Percentiles rank a stretch among this genome's conserved stretches.
Evolutionary conservation across 2,113 vertebrate species (phyloP).

Genomic region (Aspiorhynchus laticeps): DNA sequence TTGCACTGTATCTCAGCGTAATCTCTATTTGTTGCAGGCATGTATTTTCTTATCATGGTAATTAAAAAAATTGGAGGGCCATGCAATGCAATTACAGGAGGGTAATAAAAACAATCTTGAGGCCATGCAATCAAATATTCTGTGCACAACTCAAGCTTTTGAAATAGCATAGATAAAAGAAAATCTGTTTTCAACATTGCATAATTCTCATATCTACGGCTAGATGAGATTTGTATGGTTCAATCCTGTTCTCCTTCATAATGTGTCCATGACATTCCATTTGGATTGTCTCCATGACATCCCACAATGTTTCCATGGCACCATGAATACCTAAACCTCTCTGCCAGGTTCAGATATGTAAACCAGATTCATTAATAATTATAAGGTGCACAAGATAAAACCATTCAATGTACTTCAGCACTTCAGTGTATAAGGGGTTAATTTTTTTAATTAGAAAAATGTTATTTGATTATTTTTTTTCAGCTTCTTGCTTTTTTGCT

Average conservation of each 20-base stretch:
- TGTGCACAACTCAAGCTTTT: background rate
- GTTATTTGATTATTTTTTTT: background rate
- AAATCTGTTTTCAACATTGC: background rate
- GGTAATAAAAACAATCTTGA: background rate
- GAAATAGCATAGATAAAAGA: background rate
- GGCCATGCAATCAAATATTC: background rate
- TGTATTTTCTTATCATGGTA: background rate
- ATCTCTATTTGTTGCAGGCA: constrained; percentile 1
- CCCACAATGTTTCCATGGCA: constrained; percentile 41
- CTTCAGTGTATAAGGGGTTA: background rate
- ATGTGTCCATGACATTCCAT: constrained; percentile 40
- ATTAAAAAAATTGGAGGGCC: background rate
- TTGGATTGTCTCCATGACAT: constrained; percentile 36
- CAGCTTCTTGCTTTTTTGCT: background rate
- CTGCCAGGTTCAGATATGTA: constrained; percentile 17
- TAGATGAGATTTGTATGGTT: constrained; percentile 14
- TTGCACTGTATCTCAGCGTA: background rate
- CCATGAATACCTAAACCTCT: constrained; percentile 18
- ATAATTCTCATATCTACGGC: background rate
- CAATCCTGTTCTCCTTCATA: constrained; percentile 16
- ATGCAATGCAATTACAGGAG: background rate
- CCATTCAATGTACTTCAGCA: background rate
- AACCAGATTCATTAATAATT: background rate
- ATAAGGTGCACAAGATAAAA: background rate
- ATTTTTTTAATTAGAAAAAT: background rate